Evolutionary conservation across 2,888 invertebrate genomes (phyloP), one percentile per base, ranked within the genome.

Genomic region (Alentia gelatinosa): DNA sequence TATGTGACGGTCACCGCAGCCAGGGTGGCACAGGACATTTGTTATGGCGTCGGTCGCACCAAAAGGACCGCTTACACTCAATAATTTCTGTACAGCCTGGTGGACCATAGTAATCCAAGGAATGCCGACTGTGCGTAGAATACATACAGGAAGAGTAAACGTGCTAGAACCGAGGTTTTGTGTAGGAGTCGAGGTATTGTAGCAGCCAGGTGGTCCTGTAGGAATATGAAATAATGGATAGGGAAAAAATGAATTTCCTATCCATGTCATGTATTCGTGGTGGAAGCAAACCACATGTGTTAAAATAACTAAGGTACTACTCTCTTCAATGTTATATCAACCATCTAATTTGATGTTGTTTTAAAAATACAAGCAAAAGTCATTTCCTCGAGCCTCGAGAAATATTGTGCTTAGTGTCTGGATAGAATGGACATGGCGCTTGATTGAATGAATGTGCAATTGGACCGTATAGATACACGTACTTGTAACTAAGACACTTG

Each of bases 361-460:
- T 56, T 56, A 56, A 56, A n/a, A n/a, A n/a, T n/a, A n/a, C 56
- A 56, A 56, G 56, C 56, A 56, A 56, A 56, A 56, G 56, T 56
- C 56, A n/a, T n/a, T n/a, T 56, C 56, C 56, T 56, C 56, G n/a
- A n/a, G n/a, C n/a, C n/a, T n/a, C 56, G 19, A 56, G 56, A 56
- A 12, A 42, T 56, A n/a, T n/a, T n/a, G 56, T 56, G 56, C 9
- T n/a, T 56, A 68, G 68, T 30, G 26, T 68, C 68, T 68, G 68
- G 68, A 1, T 68, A 30, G 68, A 30, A 30, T 30, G 68, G 68
- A 68, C 68, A 23, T 79, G 7, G 39, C 26, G 79, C 79, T 26
- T 23, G 39, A 39, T 37, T 35, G 79, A 37, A 79, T 79, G 79
- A 79, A 79, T 35, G 79, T 79, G 39, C 79, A 79, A 79, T 79